A percentile compares a stretch with the other conserved stretches of the same genome.
phyloP scores from a whole-genome alignment of 2,888 invertebrate species.

The Lepeophtheirus nordmannii region DNA sequence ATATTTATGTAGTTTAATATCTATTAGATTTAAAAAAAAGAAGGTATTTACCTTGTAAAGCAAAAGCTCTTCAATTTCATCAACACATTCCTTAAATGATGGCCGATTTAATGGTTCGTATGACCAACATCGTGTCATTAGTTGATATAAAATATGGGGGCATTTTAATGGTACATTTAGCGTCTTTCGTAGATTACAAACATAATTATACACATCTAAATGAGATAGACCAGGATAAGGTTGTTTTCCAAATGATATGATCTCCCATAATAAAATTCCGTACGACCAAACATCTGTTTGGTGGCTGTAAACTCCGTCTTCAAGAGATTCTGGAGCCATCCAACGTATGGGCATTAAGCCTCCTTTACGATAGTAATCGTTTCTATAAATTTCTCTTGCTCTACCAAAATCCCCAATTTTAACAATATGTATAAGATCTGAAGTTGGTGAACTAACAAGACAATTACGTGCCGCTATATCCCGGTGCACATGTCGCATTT shows the following conservation, averaged over 20 bases:
- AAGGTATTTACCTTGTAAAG: conserved; percentile 40
- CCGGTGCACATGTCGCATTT: conserved; percentile 90
- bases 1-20: no score
- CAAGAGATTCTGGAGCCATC: conserved; percentile 95
- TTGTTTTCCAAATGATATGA: conserved; percentile 84
- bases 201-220: conserved; percentile 75
- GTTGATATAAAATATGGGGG: conserved; percentile 46
- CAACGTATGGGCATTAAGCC: conserved; percentile 70
- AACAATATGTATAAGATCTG: conserved; percentile 48
- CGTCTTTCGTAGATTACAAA: conserved; percentile 57
- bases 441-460: conserved; percentile 45
- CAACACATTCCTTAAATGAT: conserved; percentile 2
- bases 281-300: conserved; percentile 96
- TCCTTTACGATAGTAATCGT: conserved; percentile 86
- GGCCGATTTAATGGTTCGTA: background rate
- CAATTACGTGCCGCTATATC: conserved; percentile 94
- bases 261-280: conserved; percentile 86
- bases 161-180: conserved; percentile 61
- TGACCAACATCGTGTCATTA: background rate
- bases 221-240: conserved; percentile 89
- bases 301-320: conserved; percentile 87
- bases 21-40: no score
- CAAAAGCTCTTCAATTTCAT: conserved; percentile 4
- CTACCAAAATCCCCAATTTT: conserved; percentile 95
- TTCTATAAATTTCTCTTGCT: conserved; percentile 88